Evolutionary conservation across 2,888 invertebrate genomes (phyloP).

Genomic region (Mesorhabditis sp.): DNA sequence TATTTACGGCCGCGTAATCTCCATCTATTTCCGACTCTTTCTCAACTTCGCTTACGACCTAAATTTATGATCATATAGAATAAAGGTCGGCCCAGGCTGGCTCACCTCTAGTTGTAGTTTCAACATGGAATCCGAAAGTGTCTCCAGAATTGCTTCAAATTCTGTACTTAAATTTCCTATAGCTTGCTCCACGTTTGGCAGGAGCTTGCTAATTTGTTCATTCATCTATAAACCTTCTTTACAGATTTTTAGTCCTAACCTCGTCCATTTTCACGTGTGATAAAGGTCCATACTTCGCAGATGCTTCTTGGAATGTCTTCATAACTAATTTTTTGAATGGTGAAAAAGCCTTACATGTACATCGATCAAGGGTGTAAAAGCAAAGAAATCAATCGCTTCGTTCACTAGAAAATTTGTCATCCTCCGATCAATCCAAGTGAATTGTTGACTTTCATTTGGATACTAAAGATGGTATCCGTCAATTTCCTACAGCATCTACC

Average conservation of each 20-base stretch:
- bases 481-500: not conserved
- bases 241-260: not conserved
- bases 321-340: not conserved
- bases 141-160: slow-evolving; percentile 1
- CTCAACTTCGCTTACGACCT: not conserved
- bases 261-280: slow-evolving; percentile 6
- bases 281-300: not conserved
- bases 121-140: not conserved
- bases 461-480: not conserved
- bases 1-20: not conserved
- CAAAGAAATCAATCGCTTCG: slow-evolving; percentile 4
- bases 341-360: not conserved
- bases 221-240: not conserved
- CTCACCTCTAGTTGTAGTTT: not conserved
- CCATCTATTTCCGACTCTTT: not conserved
- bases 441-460: not conserved
- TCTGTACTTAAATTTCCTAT: not conserved
- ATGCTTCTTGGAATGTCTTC: not conserved
- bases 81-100: no score
- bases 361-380: not conserved
- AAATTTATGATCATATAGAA: not conserved
- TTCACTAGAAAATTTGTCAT: not conserved
- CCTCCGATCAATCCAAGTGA: not conserved
- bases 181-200: not conserved
- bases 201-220: not conserved